Evolutionary conservation across 2,888 invertebrate species (phyloP).

Genomic region (Psococerastis gibbosa): DNA sequence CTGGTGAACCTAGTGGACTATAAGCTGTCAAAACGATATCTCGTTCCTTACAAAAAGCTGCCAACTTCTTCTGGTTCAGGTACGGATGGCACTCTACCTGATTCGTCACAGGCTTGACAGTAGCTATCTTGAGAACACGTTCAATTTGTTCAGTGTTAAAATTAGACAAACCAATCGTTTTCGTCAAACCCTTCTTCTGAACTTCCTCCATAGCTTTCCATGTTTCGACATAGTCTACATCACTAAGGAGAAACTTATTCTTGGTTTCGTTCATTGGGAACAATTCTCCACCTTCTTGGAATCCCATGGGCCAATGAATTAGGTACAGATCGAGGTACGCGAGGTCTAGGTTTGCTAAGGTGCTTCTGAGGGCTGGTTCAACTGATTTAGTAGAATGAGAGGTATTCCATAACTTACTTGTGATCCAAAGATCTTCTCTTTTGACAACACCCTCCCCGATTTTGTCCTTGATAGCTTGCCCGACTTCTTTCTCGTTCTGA

Average conservation of each 20-base stretch:
- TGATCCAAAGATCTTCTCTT: conserved; percentile 20
- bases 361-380: conserved; percentile 23
- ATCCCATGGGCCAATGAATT: conserved; percentile 32
- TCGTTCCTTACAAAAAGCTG: conserved; percentile 42
- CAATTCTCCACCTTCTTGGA: conserved; percentile 40
- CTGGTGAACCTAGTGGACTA: conserved; percentile 49
- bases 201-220: conserved; percentile 40
- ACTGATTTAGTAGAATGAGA: conserved; percentile 28
- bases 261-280: conserved; percentile 41
- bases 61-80: conserved; percentile 39
- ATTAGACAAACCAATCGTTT: conserved; percentile 31
- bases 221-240: conserved; percentile 52
- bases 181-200: conserved; percentile 26
- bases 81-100: conserved; percentile 29
- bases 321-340: conserved; percentile 31
- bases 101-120: conserved; percentile 17
- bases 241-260: conserved; percentile 37
- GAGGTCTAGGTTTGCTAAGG: conserved; percentile 26
- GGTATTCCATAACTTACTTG: conserved; percentile 32
- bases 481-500: conserved; percentile 21
- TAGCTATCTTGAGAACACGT: conserved; percentile 25
- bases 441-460: conserved; percentile 19
- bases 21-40: conserved; percentile 48
- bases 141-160: conserved; percentile 30
- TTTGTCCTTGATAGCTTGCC: conserved; percentile 20